phyloP scores from a whole-genome alignment of 2,113 vertebrate species.

The Microtus richardsoni region DNA sequence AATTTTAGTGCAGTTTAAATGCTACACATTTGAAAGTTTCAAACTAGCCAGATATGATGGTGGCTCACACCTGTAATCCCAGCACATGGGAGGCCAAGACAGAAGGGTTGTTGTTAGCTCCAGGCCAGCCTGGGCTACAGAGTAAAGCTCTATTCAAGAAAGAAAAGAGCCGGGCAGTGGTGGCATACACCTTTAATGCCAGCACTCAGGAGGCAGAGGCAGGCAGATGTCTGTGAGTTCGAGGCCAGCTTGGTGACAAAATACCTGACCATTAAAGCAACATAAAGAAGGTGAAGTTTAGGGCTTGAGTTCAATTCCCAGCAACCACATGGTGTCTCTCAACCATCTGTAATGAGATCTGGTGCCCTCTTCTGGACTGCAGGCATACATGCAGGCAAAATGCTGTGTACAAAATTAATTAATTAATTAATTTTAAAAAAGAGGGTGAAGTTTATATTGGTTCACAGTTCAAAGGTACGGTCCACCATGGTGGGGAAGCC shows the following conservation, averaged over 20 bases:
- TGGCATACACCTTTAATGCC: background rate
- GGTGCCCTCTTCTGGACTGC: too few species aligned
- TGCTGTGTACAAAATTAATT: too few species aligned
- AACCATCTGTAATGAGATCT: too few species aligned
- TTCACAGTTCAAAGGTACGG: background rate
- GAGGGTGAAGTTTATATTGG: background rate
- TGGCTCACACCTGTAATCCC: background rate
- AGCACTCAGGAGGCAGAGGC: background rate
- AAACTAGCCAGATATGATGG: background rate
- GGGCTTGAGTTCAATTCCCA: too few species aligned
- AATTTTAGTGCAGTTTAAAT: slow-evolving; percentile 6
- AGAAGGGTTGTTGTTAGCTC: background rate
- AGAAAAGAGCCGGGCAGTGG: background rate
- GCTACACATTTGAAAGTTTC: background rate
- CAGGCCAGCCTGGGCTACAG: too few species aligned
- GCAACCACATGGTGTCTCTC: too few species aligned
- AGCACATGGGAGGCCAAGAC: too few species aligned
- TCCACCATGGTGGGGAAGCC: background rate
- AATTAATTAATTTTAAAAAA: background rate
- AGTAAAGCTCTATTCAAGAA: background rate
- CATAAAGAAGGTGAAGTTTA: background rate
- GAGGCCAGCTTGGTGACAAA: background rate
- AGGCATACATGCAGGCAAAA: too few species aligned
- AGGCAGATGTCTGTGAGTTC: background rate
- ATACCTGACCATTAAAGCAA: background rate